Base-by-base conservation (phyloP, 2,797 vertebrate species). In the Gorsachius magnificus region DNA sequence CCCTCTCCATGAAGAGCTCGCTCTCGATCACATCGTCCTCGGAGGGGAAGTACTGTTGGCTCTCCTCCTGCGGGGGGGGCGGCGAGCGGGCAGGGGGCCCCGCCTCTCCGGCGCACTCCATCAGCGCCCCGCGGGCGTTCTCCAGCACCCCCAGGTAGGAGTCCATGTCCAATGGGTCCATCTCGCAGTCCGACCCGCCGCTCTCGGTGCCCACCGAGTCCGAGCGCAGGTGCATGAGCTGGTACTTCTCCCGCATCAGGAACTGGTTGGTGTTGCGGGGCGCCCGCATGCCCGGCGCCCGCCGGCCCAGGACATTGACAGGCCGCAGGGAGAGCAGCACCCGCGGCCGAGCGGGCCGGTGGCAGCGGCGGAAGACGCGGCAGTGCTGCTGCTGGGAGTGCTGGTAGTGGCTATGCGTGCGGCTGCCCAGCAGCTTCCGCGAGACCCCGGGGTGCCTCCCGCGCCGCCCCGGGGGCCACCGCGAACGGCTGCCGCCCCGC, bases 211-310 rank as follows among this genome's bases (percentile, higher is more conserved):
- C 98, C 82, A 99, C 97, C 1, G 99, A 99, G 97, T 99, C 99
- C 5, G 98, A 99, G 41, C 98, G 98, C 98, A 99, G 97, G 87
- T 99, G 98, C 98, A 98, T 97, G 91, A 99, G 98, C 97, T 98
- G 98, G 89, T 99, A 99, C 96, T 99, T 99, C 95, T 99, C 99
- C 21, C 98, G 97, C 99, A 99, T 99, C 63, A 99, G 97, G 90
- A 99, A 99, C 97, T 99, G 99, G 98, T 99, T 99, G 89, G 99
- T 99, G 98, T 99, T 99, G 91, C 98, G 98, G 14, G 99, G 99
- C 9, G 99, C 99, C 29, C 98, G 97, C 99, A 99, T 99, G 26
- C 99, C 99, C 63, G 98, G 97, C 7, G 98, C 98, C 48, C 98
- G 83, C 93, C 97, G 98, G 25, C 99, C 99, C 90, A 98, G 97